Base-by-base conservation (phyloP, 2,797 vertebrate genomes). In the Darevskia mixta region DNA sequence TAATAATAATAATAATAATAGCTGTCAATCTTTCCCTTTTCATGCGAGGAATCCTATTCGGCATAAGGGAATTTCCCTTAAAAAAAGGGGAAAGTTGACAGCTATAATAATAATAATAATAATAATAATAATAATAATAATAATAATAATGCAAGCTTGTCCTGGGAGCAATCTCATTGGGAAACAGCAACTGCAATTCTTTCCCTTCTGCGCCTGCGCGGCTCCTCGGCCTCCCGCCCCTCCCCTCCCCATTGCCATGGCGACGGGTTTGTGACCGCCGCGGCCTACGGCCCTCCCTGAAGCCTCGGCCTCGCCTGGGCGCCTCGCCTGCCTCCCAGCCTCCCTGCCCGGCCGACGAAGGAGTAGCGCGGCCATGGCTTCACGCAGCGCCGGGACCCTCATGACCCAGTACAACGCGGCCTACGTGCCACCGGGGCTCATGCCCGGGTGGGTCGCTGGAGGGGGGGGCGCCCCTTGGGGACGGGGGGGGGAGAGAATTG, bases 371-470 rank as follows among this genome's bases (percentile, higher is more conserved):
- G 87, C 88, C 89, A 96, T 97, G 96, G 94, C 95, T 81, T 94
- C 91, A 18, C 90, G 95, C 86, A 90, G 95, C 32, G 90, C 94
- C 1, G 94, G 96, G 88, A 94, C 92, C 9, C 88, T 95, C 0
- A 86, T 95, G 87, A 96, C 91, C 1, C 94, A 93, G 49, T 93
- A 92, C 92, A 96, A 89, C n/a, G 93, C 93, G 25, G 69, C 90
- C 81, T 96, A 96, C 66, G 80, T 95, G 85, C 93, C 93, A 83
- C 95, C 96, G 8, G 92, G 95, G 61, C 93, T 97, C 88, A 95
- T 96, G 95, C 96, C 97, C 0, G 97, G 96, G 97, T 97, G 41
- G 78, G 88, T 84, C 64, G 27, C 5, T 13, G 79, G 35, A 35
- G 35, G 8, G 4, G 27, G 10, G 6, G 29, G 38, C 3, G 8